Conservation (phyloP, 2,797 vertebrate genomes). For the Pempheris klunzingeri region DNA sequence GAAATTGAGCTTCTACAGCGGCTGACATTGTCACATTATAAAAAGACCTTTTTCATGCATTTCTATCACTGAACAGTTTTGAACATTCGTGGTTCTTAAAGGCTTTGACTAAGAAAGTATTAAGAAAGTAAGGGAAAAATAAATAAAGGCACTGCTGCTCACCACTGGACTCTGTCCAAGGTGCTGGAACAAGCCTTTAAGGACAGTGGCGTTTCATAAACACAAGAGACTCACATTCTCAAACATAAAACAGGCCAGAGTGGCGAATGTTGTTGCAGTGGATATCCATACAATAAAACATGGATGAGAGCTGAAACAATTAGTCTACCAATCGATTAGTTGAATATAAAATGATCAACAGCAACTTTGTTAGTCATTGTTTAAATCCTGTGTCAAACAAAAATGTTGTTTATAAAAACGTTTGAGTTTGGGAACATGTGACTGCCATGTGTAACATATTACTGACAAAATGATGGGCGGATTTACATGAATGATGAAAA, state of each 20-base stretch:
- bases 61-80: background rate
- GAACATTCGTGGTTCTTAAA: background rate
- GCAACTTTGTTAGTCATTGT: background rate
- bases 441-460: background rate
- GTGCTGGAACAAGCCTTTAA: conserved; percentile 64
- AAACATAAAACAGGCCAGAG: conserved; percentile 13
- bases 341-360: background rate
- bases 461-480: background rate
- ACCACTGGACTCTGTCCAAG: conserved; percentile 67
- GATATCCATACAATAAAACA: background rate
- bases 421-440: background rate
- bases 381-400: background rate
- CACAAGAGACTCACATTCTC: background rate
- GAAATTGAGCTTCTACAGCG: background rate
- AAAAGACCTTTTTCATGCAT: background rate
- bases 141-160: background rate
- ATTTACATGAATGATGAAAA: background rate
- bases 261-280: background rate
- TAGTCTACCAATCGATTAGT: background rate
- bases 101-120: background rate
- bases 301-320: background rate
- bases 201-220: conserved; percentile 15
- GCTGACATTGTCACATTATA: background rate
- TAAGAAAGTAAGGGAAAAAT: conserved; percentile 11
- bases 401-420: background rate